Base-by-base conservation (phyloP, 2,888 invertebrate genomes). In the Notocelia uddmanniana region DNA sequence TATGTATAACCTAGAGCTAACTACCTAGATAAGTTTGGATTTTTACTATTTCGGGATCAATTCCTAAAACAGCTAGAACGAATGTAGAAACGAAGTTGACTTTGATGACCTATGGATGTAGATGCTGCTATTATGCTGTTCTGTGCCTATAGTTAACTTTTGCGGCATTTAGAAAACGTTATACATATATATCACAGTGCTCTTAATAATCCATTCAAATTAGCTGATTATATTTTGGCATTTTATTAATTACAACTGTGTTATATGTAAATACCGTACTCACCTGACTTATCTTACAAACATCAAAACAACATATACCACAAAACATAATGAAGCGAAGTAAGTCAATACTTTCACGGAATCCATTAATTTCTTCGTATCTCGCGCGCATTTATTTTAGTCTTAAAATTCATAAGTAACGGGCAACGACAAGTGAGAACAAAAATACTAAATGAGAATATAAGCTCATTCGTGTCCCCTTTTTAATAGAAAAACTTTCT, bases 401-500 rank as follows among this genome's bases (percentile, higher is more conserved):
- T 66, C 70, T 71, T 66, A 59, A 71, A 59, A 59, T 59, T 66
- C 52, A 63, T 69, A 62, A 62, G 54, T 55, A 62, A 55, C 69
- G 60, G 60, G 10, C 55, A 13, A 11, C 37, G 64, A 50, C 58
- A 54, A 66, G 70, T 52, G 58, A 59, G 70, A 69, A 57, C 55
- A 59, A 58, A 69, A 69, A 54, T 69, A 60, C 54, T 64, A 66
- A 58, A 70, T 66, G 70, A 70, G 64, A 41, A 66, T 70, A 60
- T 66, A 70, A 70, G 45, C 66, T 59, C 70, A 66, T 66, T 70
- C 72, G 68, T 15, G 72, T 72, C 67, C 72, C 55, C 48, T 62
- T 58, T 68, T 72, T 72, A 60, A 68, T 72, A 72, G 68, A 68
- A 72, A 72, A 72, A 72, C 62, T 72, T 72, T 72, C 72, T 62